Percentiles rank a stretch among this genome's conserved stretches.
Evolutionary conservation across 2,797 vertebrate species (phyloP).

Genomic region (Heteromormyrus szaboi): DNA sequence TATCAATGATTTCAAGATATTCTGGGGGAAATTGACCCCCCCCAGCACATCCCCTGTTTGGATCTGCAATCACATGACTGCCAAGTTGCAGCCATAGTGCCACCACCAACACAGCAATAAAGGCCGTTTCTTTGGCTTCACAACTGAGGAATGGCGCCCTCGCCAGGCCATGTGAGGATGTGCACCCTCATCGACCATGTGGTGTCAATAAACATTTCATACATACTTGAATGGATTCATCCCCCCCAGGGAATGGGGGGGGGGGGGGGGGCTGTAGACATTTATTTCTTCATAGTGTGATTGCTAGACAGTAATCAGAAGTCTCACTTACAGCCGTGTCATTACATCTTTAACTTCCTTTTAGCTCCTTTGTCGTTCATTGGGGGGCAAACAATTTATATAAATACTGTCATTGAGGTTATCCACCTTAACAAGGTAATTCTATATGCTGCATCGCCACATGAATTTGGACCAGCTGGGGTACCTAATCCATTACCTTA

Average conservation of each 20-base stretch:
- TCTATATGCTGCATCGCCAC: constrained; percentile 42
- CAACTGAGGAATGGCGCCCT: neutral
- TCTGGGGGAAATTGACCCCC: neutral
- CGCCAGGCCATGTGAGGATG: neutral
- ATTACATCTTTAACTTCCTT: constrained; percentile 21
- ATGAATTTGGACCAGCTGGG: constrained; percentile 59
- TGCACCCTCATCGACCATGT: constrained; percentile 33
- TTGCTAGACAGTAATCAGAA: constrained; percentile 49
- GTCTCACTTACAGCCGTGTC: constrained; percentile 34
- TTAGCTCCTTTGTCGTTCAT: neutral
- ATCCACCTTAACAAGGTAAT: constrained; percentile 54
- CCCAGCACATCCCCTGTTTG: neutral
- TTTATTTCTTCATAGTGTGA: constrained; percentile 38
- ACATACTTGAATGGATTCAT: constrained; percentile 37
- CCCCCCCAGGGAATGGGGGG: neutral
- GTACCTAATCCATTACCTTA: constrained; percentile 55
- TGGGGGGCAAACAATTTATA: constrained; percentile 49
- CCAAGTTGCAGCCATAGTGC: neutral
- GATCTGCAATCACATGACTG: neutral
- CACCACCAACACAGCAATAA: neutral
- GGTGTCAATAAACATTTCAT: constrained; percentile 51
- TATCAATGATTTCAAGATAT: neutral
- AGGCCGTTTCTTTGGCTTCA: neutral
- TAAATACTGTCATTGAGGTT: constrained; percentile 54
- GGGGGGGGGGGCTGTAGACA: constrained; percentile 30